phyloP scores from a whole-genome alignment of 2,797 vertebrate species.

The Psittacula echo region DNA sequence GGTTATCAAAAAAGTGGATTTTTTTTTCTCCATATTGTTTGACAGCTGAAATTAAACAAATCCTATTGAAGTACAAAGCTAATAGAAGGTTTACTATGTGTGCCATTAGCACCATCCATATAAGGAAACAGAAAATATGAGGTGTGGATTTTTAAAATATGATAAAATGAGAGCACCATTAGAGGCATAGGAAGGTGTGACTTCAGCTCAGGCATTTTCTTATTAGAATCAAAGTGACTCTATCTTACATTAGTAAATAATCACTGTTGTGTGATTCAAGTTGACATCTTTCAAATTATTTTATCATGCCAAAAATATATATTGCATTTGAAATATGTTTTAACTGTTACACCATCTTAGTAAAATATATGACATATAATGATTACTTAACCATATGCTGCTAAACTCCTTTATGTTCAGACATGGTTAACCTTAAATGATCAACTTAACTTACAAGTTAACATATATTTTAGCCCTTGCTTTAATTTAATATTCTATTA shows the following conservation, averaged over 20 bases:
- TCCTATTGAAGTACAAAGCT: slow-evolving; percentile 85
- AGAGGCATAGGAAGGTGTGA: slow-evolving; percentile 80
- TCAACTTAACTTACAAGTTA: slow-evolving; percentile 55
- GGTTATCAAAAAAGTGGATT: slow-evolving; percentile 71
- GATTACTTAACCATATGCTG: slow-evolving; percentile 39
- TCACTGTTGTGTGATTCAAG: slow-evolving; percentile 71
- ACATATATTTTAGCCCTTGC: neutral
- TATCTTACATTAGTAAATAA: slow-evolving; percentile 73
- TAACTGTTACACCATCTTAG: slow-evolving; percentile 70
- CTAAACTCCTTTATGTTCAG: slow-evolving; percentile 60
- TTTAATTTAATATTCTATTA: slow-evolving; percentile 31
- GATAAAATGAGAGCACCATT: slow-evolving; percentile 80
- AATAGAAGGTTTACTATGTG: slow-evolving; percentile 89
- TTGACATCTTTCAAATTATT: slow-evolving; percentile 77
- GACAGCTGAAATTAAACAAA: slow-evolving; percentile 87
- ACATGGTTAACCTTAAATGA: slow-evolving; percentile 24
- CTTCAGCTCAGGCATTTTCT: slow-evolving; percentile 78
- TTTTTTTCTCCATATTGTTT: slow-evolving; percentile 73
- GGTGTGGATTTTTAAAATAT: slow-evolving; percentile 84
- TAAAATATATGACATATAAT: slow-evolving; percentile 59
- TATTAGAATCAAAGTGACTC: slow-evolving; percentile 83
- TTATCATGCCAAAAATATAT: slow-evolving; percentile 73
- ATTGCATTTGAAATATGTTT: slow-evolving; percentile 66
- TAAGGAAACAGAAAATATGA: slow-evolving; percentile 84
- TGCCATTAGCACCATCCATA: slow-evolving; percentile 89